A percentile compares a stretch with the other conserved stretches of the same genome.
These are phyloP conservation scores for Cygnus olor DNA, from an alignment of 2,797 vertebrate genomes.

Conservation along the genomic window DNA sequence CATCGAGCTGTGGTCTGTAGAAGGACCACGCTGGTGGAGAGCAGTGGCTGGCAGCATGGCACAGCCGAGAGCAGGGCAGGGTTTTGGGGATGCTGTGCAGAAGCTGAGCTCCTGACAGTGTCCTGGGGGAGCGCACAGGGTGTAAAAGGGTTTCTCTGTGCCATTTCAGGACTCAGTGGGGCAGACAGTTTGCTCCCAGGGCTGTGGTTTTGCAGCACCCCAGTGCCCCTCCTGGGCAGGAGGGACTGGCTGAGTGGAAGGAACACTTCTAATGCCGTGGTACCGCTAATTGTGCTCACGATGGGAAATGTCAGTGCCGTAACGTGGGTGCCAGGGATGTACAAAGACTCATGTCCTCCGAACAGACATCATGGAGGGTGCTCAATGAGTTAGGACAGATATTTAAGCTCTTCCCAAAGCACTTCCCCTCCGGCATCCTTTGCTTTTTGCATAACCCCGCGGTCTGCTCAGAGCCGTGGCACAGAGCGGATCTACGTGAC, in stretches of 20 bases:
- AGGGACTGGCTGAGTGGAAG: neutral
- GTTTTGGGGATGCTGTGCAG: neutral
- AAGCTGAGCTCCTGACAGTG: neutral
- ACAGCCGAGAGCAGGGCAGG: neutral
- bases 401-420: constrained; percentile 9
- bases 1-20: accelerated
- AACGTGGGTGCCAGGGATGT: neutral
- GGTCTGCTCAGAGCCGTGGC: neutral
- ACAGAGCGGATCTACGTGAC: neutral
- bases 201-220: neutral
- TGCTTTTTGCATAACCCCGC: neutral
- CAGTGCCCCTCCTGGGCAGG: neutral
- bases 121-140: neutral
- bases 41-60: neutral
- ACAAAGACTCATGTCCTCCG: neutral
- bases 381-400: constrained; percentile 26
- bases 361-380: neutral
- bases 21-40: neutral
- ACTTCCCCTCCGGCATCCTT: neutral
- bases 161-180: neutral
- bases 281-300: neutral
- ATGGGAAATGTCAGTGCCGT: neutral
- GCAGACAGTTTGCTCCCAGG: neutral
- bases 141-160: neutral
- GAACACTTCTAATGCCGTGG: neutral